Evolutionary conservation across 2,797 vertebrate genomes (phyloP), one percentile per base, ranked within the genome.

Genomic region (Sebastes melanostomus): DNA sequence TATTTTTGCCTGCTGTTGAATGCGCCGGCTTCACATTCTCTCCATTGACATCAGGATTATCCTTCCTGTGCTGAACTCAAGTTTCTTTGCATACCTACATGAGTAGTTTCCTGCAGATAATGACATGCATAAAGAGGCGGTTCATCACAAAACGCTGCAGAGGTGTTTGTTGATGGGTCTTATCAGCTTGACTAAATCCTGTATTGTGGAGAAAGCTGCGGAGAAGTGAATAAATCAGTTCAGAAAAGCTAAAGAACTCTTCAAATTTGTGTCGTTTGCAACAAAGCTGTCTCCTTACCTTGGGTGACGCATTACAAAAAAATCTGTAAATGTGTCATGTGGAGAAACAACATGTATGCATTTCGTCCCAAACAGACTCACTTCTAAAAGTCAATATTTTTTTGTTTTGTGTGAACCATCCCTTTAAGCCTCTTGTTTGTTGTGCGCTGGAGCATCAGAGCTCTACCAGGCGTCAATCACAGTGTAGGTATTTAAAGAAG

Each of bases 401-500:
- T 5, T 29, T 46, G 0, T 76, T 88, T 67, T 70, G 86, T 73
- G 82, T 86, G 90, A 87, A 85, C 78, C 70, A 2, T 75, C 79
- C 73, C 80, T 88, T 71, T 81, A 70, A 79, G 29, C 75, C 68
- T 75, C 54, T 36, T 75, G 77, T 80, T 78, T 73, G 27, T 25
- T 42, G 72, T 0, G 5, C 75, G 54, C 18, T n/a, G 1, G 82
- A 76, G 78, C 81, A 12, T 86, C 79, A 66, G 36, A 78, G 76
- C 83, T 82, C 27, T 8, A 14, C 25, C 27, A 62, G 70, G 56
- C 66, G 67, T 88, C 78, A 78, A 14, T 86, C 77, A 67, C 74
- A 60, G 83, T 86, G 89, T 79, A 87, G 91, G 89, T 91, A 91
- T 93, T 88, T 92, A 92, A 93, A 92, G 89, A 88, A 75, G 78